These are phyloP conservation scores for Thelaira solivaga DNA, from an alignment of 2,888 invertebrate genomes.

Conservation along the genomic window DNA sequence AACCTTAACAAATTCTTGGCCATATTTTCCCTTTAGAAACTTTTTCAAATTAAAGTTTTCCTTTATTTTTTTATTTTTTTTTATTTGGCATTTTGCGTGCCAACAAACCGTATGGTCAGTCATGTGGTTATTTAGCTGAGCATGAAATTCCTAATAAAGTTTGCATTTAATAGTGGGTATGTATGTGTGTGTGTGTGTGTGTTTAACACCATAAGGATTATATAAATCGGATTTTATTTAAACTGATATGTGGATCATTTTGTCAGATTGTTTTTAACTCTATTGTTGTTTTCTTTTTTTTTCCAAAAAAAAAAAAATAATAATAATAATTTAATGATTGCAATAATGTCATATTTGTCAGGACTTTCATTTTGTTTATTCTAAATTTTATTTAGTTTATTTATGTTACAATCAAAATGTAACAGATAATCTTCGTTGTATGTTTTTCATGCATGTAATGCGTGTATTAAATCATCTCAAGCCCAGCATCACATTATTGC, in stretches of 20 bases:
- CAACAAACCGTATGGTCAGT: too few relatives aligned
- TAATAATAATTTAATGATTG: background rate
- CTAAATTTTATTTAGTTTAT: slow-evolving; percentile 1
- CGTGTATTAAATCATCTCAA: background rate
- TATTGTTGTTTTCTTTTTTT: background rate
- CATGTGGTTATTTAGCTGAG: too few relatives aligned
- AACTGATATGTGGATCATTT: slow-evolving; percentile 39
- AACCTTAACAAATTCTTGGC: too few relatives aligned
- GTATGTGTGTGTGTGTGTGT: background rate
- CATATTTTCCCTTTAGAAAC: too few relatives aligned
- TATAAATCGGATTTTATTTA: slow-evolving; percentile 38
- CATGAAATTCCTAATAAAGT: too few relatives aligned
- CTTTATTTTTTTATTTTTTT: too few relatives aligned
- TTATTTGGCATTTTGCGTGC: too few relatives aligned
- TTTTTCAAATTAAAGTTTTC: too few relatives aligned
- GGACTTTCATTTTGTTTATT: slow-evolving; percentile 14
- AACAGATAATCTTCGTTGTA: background rate
- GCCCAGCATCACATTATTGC: background rate
- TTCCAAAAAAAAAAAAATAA: too few relatives aligned
- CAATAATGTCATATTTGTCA: slow-evolving; percentile 19
- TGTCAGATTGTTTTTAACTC: background rate
- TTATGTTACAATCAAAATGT: slow-evolving; percentile 17
- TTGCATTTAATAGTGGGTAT: too few relatives aligned
- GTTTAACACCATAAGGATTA: slow-evolving; percentile 17
- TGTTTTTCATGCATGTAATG: background rate